Evolutionary conservation across 2,113 vertebrate species (phyloP).

Genomic region (Merops nubicus): DNA sequence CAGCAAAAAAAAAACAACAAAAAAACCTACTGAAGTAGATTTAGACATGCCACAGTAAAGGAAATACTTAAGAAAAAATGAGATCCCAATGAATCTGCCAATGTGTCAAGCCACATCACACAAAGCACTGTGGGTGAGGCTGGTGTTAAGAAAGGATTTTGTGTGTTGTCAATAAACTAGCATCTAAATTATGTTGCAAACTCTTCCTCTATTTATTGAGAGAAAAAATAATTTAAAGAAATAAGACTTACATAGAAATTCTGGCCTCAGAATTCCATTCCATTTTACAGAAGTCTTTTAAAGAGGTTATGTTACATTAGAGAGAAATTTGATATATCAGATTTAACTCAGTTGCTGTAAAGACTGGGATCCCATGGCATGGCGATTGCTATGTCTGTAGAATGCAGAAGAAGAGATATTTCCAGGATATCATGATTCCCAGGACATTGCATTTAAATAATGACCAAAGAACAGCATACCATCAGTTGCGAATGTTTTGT

Average conservation of each 20-base stretch:
- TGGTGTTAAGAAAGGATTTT: neutral
- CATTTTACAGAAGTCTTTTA: neutral
- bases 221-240: neutral
- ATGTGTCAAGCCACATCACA: neutral
- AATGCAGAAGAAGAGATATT: neutral
- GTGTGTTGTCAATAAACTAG: neutral
- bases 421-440: neutral
- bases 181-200: neutral
- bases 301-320: neutral
- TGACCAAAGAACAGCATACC: neutral
- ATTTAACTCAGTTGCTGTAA: neutral
- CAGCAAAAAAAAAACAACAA: neutral
- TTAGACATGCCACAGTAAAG: neutral
- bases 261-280: neutral
- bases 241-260: neutral
- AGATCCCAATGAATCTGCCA: neutral
- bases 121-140: neutral
- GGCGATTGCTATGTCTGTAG: neutral
- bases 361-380: neutral
- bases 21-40: neutral
- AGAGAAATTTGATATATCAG: neutral
- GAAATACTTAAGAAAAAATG: neutral
- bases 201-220: neutral
- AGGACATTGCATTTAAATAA: neutral
- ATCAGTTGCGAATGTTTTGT: neutral